Evolutionary conservation across 2,797 vertebrate species (phyloP).

Genomic region (Lophius americanus): DNA sequence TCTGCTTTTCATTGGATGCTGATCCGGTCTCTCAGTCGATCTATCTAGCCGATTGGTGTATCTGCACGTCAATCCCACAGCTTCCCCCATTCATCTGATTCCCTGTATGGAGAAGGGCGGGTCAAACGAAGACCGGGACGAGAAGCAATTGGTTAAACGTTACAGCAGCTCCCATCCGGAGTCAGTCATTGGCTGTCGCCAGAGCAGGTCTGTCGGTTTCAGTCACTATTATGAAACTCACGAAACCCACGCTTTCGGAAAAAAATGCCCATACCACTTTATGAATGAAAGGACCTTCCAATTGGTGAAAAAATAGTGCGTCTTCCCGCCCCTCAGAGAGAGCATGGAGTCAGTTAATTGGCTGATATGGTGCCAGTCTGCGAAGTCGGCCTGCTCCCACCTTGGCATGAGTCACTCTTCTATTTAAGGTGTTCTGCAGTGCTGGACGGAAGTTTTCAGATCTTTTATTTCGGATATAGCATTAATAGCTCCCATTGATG

Average conservation of each 20-base stretch:
- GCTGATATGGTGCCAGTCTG: slow-evolving; percentile 60
- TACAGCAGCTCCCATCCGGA: slow-evolving; percentile 63
- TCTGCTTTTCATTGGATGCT: slow-evolving; percentile 54
- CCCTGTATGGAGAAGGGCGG: slow-evolving; percentile 67
- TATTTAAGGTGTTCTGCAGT: slow-evolving; percentile 50
- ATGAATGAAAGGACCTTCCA: slow-evolving; percentile 81
- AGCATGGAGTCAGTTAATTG: slow-evolving; percentile 48
- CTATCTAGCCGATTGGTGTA: slow-evolving; percentile 45
- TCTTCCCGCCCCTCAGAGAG: slow-evolving; percentile 62
- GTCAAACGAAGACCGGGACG: slow-evolving; percentile 52
- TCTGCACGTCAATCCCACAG: slow-evolving; percentile 60
- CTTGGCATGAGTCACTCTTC: slow-evolving; percentile 69
- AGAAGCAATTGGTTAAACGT: slow-evolving; percentile 71
- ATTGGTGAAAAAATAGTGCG: slow-evolving; percentile 67
- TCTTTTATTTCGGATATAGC: no score
- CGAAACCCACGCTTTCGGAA: slow-evolving; percentile 75
- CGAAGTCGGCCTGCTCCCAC: slow-evolving; percentile 55
- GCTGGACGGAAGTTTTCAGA: no score
- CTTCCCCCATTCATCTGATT: slow-evolving; percentile 74
- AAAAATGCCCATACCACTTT: slow-evolving; percentile 80
- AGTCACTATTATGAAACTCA: slow-evolving; percentile 81
- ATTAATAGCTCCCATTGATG: no score
- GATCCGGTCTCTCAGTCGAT: slow-evolving; percentile 33
- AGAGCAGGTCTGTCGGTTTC: slow-evolving; percentile 80
- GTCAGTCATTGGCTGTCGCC: slow-evolving; percentile 69